phyloP scores from a whole-genome alignment of 2,888 invertebrate species.

The Mactromeris polynyma region DNA sequence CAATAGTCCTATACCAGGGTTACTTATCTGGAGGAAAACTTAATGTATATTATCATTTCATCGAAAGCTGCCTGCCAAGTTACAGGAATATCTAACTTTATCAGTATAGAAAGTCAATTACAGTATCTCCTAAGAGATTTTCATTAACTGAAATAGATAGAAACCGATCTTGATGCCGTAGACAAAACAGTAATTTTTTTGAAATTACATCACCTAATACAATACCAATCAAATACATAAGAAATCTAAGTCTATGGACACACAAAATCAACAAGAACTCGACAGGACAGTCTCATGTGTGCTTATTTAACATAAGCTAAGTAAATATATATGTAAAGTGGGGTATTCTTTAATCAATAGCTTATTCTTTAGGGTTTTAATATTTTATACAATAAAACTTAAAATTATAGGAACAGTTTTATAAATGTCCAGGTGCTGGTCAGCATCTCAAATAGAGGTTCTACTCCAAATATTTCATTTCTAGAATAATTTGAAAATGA shows the following conservation, averaged over 20 bases:
- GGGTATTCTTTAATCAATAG: too few relatives aligned
- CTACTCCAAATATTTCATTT: too few relatives aligned
- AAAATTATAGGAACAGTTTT: too few relatives aligned
- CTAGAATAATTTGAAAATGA: too few relatives aligned
- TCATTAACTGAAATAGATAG: slow-evolving; percentile 43
- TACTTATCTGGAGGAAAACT: background rate
- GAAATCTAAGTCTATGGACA: slow-evolving; percentile 13
- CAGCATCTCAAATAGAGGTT: too few relatives aligned
- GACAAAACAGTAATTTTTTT: slow-evolving; percentile 35
- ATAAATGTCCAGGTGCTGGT: too few relatives aligned
- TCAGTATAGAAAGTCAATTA: slow-evolving; percentile 43
- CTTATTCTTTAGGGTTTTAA: too few relatives aligned
- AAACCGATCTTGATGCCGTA: slow-evolving; percentile 18
- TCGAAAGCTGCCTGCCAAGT: slow-evolving; percentile 33
- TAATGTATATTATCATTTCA: slow-evolving; percentile 36
- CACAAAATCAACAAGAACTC: slow-evolving; percentile 26
- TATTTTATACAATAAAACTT: too few relatives aligned
- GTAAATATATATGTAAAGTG: too few relatives aligned
- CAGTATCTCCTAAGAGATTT: slow-evolving; percentile 34
- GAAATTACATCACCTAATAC: slow-evolving; percentile 22
- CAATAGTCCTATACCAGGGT: background rate
- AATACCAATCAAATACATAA: slow-evolving; percentile 31
- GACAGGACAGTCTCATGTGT: background rate
- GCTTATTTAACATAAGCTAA: too few relatives aligned
- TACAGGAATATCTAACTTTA: slow-evolving; percentile 22